These are phyloP conservation scores for Perca fluviatilis DNA, from an alignment of 2,113 vertebrate genomes.

Conservation along the genomic window DNA sequence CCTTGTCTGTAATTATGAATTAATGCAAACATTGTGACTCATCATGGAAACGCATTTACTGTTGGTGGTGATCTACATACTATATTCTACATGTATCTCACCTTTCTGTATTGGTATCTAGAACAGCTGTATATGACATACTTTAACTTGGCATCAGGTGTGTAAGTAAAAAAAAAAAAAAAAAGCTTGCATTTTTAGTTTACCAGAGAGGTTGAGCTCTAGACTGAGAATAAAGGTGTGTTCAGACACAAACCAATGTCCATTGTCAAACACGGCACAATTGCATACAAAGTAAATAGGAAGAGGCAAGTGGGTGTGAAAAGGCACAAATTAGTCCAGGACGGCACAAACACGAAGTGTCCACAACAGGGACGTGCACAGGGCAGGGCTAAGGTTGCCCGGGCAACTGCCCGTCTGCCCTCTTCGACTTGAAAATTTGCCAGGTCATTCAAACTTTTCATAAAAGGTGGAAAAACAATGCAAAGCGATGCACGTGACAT, in stretches of 20 bases:
- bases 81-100: background rate
- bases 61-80: background rate
- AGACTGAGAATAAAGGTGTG: background rate
- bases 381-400: too few relatives aligned
- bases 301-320: too few relatives aligned
- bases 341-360: too few relatives aligned
- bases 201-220: background rate
- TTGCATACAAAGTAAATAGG: too few relatives aligned
- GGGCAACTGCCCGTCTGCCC: too few relatives aligned
- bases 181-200: background rate
- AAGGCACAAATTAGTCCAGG: too few relatives aligned
- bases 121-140: background rate
- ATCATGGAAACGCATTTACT: background rate
- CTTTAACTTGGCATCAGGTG: background rate
- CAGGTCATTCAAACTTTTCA: too few relatives aligned
- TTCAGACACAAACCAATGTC: background rate
- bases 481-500: too few relatives aligned
- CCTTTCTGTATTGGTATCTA: background rate
- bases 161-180: background rate
- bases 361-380: too few relatives aligned
- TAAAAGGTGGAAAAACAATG: too few relatives aligned
- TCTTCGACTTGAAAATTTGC: too few relatives aligned
- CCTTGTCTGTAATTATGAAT: background rate
- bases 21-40: background rate
- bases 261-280: background rate